Conservation (phyloP, 2,797 vertebrate genomes). For the Rhynchotus rufescens region DNA sequence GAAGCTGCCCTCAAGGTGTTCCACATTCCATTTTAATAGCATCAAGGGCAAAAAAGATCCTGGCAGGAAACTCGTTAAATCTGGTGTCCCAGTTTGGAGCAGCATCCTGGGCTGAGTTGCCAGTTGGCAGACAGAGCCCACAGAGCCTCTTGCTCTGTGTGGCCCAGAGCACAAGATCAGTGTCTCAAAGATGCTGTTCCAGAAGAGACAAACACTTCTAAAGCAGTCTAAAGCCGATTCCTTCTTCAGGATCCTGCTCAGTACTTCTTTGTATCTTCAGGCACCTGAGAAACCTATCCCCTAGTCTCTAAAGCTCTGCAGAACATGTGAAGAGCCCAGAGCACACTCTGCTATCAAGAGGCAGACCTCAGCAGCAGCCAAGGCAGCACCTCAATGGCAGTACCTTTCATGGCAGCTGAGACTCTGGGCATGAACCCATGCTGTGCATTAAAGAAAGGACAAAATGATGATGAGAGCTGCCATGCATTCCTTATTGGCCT, state of each 20-base stretch:
- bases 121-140: background rate
- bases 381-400: background rate
- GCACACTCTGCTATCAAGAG: background rate
- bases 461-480: background rate
- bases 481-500: background rate
- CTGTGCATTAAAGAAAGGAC: background rate
- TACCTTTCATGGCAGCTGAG: background rate
- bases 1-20: background rate
- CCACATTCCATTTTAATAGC: background rate
- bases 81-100: background rate
- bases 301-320: background rate
- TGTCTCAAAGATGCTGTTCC: background rate
- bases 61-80: background rate
- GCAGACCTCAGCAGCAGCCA: background rate
- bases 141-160: rapidly evolving
- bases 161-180: background rate
- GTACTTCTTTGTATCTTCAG: background rate
- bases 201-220: background rate
- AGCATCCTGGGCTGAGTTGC: background rate
- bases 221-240: background rate
- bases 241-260: background rate
- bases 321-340: background rate
- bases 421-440: background rate
- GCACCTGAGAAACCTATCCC: background rate
- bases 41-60: background rate